Conservation (phyloP, 2,113 vertebrate genomes). For the Proterorhinus semilunaris region DNA sequence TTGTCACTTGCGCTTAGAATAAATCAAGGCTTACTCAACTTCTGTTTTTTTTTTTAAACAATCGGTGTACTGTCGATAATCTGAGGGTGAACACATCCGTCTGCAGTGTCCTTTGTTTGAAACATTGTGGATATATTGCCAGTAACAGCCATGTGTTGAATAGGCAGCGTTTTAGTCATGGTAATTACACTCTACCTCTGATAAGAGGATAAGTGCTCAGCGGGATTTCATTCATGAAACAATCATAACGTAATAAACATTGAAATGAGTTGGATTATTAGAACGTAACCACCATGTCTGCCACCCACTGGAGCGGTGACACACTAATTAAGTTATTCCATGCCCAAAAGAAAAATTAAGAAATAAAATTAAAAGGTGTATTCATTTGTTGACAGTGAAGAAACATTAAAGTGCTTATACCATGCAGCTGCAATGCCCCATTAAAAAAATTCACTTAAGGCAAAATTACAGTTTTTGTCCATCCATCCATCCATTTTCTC, state of each 20-base stretch:
- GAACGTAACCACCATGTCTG: background rate
- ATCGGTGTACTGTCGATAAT: background rate
- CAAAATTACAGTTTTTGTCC: no score
- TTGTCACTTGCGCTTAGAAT: no score
- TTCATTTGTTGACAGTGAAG: no score
- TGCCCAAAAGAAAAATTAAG: no score
- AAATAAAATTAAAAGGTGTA: no score
- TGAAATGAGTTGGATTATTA: conserved; percentile 3
- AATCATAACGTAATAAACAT: conserved; percentile 8
- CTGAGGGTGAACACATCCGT: background rate
- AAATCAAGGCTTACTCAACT: no score
- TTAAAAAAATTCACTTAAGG: no score
- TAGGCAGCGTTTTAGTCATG: conserved; percentile 7
- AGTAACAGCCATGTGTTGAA: background rate
- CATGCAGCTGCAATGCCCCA: no score
- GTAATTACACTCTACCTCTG: conserved; percentile 10
- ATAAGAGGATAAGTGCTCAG: conserved; percentile 12
- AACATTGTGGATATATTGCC: background rate
- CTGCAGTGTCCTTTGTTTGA: background rate
- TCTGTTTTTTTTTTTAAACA: no score
- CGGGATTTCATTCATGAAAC: conserved; percentile 12
- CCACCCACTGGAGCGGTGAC: background rate
- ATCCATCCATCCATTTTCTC: no score
- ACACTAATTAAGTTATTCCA: background rate
- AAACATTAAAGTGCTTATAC: no score